Percentiles rank a stretch among this genome's conserved stretches.
Evolutionary conservation across 2,113 vertebrate genomes (phyloP).

Genomic region (Atractosteus spatula): DNA sequence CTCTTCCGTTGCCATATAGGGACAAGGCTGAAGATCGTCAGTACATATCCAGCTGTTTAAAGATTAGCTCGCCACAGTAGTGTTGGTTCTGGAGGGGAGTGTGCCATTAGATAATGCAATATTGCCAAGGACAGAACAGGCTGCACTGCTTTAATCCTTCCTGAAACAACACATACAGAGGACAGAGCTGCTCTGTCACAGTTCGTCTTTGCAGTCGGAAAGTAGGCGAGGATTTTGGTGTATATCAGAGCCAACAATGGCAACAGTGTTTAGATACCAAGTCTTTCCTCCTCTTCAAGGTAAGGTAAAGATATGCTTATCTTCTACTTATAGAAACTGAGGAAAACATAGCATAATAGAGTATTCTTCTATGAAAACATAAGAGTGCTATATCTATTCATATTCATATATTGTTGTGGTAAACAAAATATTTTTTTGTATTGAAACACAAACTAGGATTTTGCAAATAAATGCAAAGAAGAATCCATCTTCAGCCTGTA

Average conservation of each 20-base stretch:
- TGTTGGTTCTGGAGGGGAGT: neutral
- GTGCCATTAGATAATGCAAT: constrained; percentile 28
- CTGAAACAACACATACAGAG: constrained; percentile 16
- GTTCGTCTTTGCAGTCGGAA: neutral
- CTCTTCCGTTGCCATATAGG: constrained; percentile 8
- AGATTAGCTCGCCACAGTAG: constrained; percentile 5
- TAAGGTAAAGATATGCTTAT: constrained; percentile 43
- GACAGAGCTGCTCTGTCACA: constrained; percentile 18
- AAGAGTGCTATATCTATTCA: too few relatives aligned
- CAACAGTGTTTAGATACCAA: constrained; percentile 59
- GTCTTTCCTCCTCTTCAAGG: constrained; percentile 66
- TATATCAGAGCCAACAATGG: constrained; percentile 43
- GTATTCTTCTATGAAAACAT: too few relatives aligned
- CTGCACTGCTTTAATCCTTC: neutral
- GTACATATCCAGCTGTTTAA: constrained; percentile 7
- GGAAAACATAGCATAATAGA: too few relatives aligned
- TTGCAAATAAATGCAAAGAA: too few relatives aligned
- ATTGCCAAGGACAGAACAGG: constrained; percentile 8
- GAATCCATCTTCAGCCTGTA: too few relatives aligned
- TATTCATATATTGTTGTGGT: too few relatives aligned
- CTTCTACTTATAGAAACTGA: neutral
- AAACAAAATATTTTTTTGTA: too few relatives aligned
- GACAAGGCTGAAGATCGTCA: neutral
- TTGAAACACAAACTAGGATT: too few relatives aligned
- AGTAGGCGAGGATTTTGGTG: neutral